Conservation (phyloP, 2,113 vertebrate genomes). For the Polypterus senegalus region DNA sequence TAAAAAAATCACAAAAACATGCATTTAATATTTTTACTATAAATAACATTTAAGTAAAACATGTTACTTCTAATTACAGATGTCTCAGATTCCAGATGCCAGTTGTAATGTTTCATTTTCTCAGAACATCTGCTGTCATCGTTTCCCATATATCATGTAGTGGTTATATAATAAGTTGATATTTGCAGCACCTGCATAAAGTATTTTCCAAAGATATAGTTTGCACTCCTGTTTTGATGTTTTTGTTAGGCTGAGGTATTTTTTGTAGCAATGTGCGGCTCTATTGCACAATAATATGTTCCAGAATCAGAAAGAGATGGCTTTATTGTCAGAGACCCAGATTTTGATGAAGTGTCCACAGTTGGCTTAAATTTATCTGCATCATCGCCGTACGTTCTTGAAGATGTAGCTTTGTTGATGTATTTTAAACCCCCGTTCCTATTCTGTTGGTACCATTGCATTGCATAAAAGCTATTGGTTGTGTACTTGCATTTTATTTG, state of each 20-base stretch:
- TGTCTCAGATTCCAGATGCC: too few species aligned
- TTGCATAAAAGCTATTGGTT: conserved; percentile 7
- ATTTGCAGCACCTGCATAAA: too few species aligned
- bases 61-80: too few species aligned
- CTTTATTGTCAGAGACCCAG: conserved; percentile 3
- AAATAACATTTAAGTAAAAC: too few species aligned
- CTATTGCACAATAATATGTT: conserved; percentile 13
- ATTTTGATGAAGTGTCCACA: conserved; percentile 5
- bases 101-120: too few species aligned
- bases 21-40: too few species aligned
- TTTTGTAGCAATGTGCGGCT: conserved; percentile 2
- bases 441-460: conserved; percentile 6
- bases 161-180: too few species aligned
- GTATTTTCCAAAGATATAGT: too few species aligned
- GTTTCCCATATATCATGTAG: too few species aligned
- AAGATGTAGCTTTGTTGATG: conserved; percentile 4
- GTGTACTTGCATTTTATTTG: conserved; percentile 4
- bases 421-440: neutral
- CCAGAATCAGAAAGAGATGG: too few species aligned
- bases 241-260: neutral
- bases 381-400: neutral
- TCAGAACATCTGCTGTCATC: too few species aligned
- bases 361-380: conserved; percentile 1
- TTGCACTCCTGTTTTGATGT: neutral
- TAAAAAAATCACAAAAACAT: too few species aligned